Percentiles rank a stretch among this genome's conserved stretches.
Conservation (phyloP, 2,888 invertebrate genomes). For the Drosophila pullipes region DNA sequence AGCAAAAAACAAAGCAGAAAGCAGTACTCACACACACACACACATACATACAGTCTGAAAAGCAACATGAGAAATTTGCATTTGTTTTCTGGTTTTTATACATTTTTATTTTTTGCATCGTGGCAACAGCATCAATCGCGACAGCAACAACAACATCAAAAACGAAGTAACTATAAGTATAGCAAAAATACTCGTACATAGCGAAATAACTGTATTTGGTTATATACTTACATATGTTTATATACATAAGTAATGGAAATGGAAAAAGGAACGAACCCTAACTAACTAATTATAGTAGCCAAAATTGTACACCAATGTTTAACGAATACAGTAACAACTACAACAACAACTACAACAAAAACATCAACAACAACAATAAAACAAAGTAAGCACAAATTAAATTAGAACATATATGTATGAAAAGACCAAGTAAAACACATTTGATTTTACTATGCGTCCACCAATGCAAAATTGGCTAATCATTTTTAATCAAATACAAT, state of each 20-base stretch:
- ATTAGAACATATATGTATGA: background rate
- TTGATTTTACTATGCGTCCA: background rate
- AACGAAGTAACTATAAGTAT: slow-evolving; percentile 56
- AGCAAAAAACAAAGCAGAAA: slow-evolving; percentile 8
- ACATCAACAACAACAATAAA: slow-evolving; percentile 1
- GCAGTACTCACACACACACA: slow-evolving; percentile 17
- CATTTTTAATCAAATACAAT: slow-evolving; percentile 2
- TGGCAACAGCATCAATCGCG: slow-evolving; percentile 28
- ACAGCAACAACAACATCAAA: slow-evolving; percentile 34
- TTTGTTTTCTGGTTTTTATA: slow-evolving; percentile 23
- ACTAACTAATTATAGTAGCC: slow-evolving; percentile 53
- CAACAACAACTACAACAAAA: slow-evolving; percentile 15
- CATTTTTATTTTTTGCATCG: slow-evolving; percentile 53
- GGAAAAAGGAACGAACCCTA: slow-evolving; percentile 18
- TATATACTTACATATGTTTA: slow-evolving; percentile 37
- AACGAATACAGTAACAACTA: slow-evolving; percentile 28
- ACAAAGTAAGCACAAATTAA: slow-evolving; percentile 2
- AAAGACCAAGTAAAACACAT: background rate
- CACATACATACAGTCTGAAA: slow-evolving; percentile 53
- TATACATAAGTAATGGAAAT: slow-evolving; percentile 12
- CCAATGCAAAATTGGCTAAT: background rate
- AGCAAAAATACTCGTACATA: slow-evolving; percentile 22
- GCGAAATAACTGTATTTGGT: slow-evolving; percentile 56
- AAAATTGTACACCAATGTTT: slow-evolving; percentile 68
- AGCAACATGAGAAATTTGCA: slow-evolving; percentile 58